These are phyloP conservation scores for Neocrepidodera transversa DNA, from an alignment of 2,888 invertebrate genomes.

Conservation along the genomic window DNA sequence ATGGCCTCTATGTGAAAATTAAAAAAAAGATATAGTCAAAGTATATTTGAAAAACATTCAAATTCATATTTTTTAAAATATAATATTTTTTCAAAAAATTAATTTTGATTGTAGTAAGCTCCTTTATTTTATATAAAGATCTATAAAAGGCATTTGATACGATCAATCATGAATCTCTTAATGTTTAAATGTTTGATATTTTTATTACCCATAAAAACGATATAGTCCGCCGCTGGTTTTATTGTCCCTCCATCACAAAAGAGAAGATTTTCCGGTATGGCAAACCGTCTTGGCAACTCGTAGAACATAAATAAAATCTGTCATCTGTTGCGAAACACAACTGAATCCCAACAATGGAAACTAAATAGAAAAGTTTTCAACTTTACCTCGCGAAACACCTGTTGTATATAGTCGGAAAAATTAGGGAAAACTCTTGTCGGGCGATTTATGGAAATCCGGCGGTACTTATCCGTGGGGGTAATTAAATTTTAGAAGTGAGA, in stretches of 20 bases:
- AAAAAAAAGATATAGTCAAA: too few relatives aligned
- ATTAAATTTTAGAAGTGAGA: slow-evolving; percentile 14
- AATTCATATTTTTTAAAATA: too few relatives aligned
- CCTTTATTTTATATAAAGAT: too few relatives aligned
- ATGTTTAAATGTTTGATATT: too few relatives aligned
- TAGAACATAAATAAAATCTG: slow-evolving; percentile 36
- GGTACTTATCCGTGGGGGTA: slow-evolving; percentile 10
- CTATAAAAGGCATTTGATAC: too few relatives aligned
- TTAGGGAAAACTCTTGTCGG: slow-evolving; percentile 25
- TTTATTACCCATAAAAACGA: too few relatives aligned
- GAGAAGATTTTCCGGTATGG: slow-evolving; percentile 21
- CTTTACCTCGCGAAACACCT: slow-evolving; percentile 37
- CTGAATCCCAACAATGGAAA: slow-evolving; percentile 29
- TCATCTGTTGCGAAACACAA: slow-evolving; percentile 37
- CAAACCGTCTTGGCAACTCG: slow-evolving; percentile 22
- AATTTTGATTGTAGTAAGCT: too few relatives aligned
- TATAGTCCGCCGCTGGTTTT: slow-evolving; percentile 8
- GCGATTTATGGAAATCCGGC: slow-evolving; percentile 25
- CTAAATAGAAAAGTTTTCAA: slow-evolving; percentile 37
- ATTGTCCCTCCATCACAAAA: slow-evolving; percentile 20
- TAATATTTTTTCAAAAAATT: too few relatives aligned
- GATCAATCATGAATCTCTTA: too few relatives aligned
- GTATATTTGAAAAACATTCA: too few relatives aligned
- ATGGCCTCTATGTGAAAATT: too few relatives aligned
- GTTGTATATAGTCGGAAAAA: slow-evolving; percentile 38